phyloP scores from a whole-genome alignment of 2,113 vertebrate species.

The Trinectes maculatus region DNA sequence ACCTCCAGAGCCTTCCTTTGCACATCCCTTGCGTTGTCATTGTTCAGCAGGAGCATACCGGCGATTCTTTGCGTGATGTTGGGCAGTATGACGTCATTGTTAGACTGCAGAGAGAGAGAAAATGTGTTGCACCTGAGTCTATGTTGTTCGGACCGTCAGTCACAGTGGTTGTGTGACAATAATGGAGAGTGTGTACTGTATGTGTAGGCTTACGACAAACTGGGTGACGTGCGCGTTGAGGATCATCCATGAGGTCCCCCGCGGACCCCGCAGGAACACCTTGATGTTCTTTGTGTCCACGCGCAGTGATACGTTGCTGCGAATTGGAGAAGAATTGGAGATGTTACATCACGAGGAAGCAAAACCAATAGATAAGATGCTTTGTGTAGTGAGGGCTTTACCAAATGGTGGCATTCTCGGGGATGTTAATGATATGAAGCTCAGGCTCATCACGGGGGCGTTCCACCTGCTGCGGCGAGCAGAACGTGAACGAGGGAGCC shows the following conservation, averaged over 20 bases:
- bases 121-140: not conserved
- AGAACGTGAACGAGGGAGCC: conserved; percentile 41
- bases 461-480: conserved; percentile 29
- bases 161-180: not conserved
- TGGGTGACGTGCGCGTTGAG: not conserved
- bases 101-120: conserved; percentile 67
- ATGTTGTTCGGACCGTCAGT: too few species aligned
- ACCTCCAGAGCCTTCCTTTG: conserved; percentile 41
- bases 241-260: conserved; percentile 75
- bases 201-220: conserved; percentile 56
- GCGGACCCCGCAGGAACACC: conserved; percentile 77
- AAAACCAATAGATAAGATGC: not conserved
- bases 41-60: fast-evolving
- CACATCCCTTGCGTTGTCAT: conserved; percentile 61
- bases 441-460: conserved; percentile 7
- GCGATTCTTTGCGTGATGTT: fast-evolving
- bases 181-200: not conserved
- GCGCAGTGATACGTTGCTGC: conserved; percentile 71
- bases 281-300: conserved; percentile 15
- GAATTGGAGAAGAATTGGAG: conserved; percentile 27
- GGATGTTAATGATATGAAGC: conserved; percentile 82
- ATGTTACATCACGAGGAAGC: not conserved
- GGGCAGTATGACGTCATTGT: conserved; percentile 66
- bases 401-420: conserved; percentile 60
- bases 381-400: conserved; percentile 40